Conservation (phyloP, 2,888 invertebrate species). For the Thymelicus acteon region DNA sequence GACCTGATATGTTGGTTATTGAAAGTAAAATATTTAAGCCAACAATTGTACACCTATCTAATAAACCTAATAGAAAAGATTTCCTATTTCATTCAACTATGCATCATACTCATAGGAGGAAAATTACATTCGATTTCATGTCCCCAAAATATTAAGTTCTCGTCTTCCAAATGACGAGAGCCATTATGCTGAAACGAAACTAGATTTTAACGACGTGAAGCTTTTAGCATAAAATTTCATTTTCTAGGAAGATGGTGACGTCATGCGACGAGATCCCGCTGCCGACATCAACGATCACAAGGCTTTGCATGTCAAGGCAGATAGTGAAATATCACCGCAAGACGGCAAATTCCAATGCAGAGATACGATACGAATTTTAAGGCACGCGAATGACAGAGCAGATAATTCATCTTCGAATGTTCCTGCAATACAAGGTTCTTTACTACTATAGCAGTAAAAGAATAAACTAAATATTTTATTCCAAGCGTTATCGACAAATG, state of each 20-base stretch:
- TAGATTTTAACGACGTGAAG: constrained; percentile 38
- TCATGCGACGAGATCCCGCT: constrained; percentile 20
- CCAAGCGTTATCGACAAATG: constrained; percentile 12
- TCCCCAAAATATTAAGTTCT: constrained; percentile 11
- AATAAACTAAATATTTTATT: constrained; percentile 9
- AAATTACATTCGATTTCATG: constrained; percentile 4
- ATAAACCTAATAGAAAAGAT: not conserved
- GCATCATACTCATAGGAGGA: not conserved
- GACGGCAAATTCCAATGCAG: constrained; percentile 31
- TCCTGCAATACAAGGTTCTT: not conserved
- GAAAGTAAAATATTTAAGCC: too few species aligned
- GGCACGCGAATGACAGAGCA: constrained; percentile 6
- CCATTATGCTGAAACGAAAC: constrained; percentile 34
- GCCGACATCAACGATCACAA: constrained; percentile 34
- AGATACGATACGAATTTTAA: constrained; percentile 35
- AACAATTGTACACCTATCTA: too few species aligned
- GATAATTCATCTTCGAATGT: constrained; percentile 8
- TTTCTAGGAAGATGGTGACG: constrained; percentile 34
- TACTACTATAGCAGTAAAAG: constrained; percentile 8
- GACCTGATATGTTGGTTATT: not conserved
- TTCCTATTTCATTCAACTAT: not conserved
- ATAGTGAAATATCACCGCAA: constrained; percentile 38
- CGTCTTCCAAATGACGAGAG: constrained; percentile 33
- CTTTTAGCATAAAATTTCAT: constrained; percentile 39
- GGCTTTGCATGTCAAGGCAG: constrained; percentile 36